A percentile compares a stretch with the other conserved stretches of the same genome.
These are phyloP conservation scores for Heteropelma amictum DNA, from an alignment of 2,888 invertebrate species.

Conservation along the genomic window DNA sequence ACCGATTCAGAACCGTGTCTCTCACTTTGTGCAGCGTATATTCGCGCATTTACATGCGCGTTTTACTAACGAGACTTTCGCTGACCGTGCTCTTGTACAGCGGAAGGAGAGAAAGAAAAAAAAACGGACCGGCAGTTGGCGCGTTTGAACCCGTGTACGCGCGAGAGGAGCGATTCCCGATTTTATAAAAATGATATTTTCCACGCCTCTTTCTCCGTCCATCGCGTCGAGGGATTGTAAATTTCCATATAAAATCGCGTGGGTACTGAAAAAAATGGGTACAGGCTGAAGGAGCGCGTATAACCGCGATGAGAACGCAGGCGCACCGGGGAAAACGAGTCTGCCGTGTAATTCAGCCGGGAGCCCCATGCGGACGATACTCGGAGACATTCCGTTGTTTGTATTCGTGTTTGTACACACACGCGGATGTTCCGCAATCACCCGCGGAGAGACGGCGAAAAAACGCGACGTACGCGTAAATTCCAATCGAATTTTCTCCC, in stretches of 20 bases:
- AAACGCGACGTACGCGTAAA: constrained; percentile 40
- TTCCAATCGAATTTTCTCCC: constrained; percentile 50
- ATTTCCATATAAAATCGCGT: constrained; percentile 34
- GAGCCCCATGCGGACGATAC: constrained; percentile 7
- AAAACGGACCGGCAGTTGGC: too few species aligned
- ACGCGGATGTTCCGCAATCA: not conserved
- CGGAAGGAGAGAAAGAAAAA: not conserved
- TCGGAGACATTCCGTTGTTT: constrained; percentile 10
- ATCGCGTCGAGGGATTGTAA: constrained; percentile 14
- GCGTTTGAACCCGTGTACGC: too few species aligned
- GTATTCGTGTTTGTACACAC: not conserved
- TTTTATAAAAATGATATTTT: constrained; percentile 44
- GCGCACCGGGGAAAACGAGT: constrained; percentile 23
- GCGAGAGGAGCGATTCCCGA: constrained; percentile 38
- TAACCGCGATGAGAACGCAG: constrained; percentile 3
- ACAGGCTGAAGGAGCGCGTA: not conserved
- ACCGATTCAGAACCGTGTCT: constrained; percentile 16
- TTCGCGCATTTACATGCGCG: not conserved
- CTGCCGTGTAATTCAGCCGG: constrained; percentile 27
- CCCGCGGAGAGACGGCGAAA: constrained; percentile 7
- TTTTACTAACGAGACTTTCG: constrained; percentile 45
- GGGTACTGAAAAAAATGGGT: not conserved
- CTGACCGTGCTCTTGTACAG: constrained; percentile 9
- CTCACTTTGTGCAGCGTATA: not conserved
- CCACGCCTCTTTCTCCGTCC: not conserved